A percentile compares a stretch with the other conserved stretches of the same genome.
phyloP scores from a whole-genome alignment of 2,113 vertebrate genomes.

The Labeo rohita region DNA sequence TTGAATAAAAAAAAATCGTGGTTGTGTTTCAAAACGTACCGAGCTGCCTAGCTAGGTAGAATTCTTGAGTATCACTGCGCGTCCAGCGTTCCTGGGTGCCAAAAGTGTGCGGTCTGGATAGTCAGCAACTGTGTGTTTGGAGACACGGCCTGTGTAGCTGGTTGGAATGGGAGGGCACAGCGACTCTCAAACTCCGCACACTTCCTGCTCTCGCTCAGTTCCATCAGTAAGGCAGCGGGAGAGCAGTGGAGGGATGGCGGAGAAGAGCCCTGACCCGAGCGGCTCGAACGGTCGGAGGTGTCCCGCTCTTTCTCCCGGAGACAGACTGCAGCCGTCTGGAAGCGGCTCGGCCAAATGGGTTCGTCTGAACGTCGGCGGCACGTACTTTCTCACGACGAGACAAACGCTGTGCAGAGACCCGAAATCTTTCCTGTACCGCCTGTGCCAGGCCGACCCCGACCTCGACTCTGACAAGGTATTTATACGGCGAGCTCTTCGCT shows the following conservation, averaged over 20 bases:
- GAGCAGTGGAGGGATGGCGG: conserved; percentile 53
- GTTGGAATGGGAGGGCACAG: background rate
- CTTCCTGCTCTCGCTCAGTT: conserved; percentile 69
- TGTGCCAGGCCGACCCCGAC: conserved; percentile 97
- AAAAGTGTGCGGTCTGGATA: background rate
- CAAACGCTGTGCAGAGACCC: conserved; percentile 95
- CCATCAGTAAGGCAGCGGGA: conserved; percentile 9
- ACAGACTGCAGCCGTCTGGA: conserved; percentile 64
- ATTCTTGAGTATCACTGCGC: background rate
- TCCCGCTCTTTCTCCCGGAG: conserved; percentile 62
- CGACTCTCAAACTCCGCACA: background rate
- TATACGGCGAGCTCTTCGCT: background rate
- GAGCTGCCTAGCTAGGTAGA: background rate
- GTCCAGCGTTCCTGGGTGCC: background rate
- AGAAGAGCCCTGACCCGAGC: conserved; percentile 55
- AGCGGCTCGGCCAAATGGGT: conserved; percentile 87
- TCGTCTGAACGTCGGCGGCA: conserved; percentile 92
- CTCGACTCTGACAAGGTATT: conserved; percentile 96
- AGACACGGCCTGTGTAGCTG: background rate
- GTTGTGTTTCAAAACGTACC: background rate
- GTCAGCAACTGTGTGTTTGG: background rate
- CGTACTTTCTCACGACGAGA: conserved; percentile 93
- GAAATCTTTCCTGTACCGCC: conserved; percentile 93
- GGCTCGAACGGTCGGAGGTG: conserved; percentile 51
- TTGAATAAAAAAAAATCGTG: background rate